Evolutionary conservation across 2,888 invertebrate species (phyloP).

Genomic region (Patella caerulea): DNA sequence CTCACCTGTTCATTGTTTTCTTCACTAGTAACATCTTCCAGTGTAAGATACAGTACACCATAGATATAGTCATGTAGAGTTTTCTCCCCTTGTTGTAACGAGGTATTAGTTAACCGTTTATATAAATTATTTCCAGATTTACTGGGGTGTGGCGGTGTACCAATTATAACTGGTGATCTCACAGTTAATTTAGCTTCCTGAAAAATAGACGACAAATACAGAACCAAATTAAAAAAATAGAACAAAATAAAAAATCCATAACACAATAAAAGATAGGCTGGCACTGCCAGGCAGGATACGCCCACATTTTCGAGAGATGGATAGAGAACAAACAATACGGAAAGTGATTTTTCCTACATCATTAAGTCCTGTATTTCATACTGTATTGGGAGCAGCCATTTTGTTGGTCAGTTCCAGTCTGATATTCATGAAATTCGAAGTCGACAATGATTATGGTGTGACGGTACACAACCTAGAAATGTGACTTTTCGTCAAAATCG

Average conservation of each 20-base stretch:
- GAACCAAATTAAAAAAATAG: neutral
- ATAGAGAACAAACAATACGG: too few relatives aligned
- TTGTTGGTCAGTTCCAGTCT: too few relatives aligned
- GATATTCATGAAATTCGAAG: too few relatives aligned
- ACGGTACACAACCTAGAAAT: too few relatives aligned
- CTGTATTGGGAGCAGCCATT: too few relatives aligned
- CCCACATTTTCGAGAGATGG: too few relatives aligned
- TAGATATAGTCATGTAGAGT: slow-evolving; percentile 42
- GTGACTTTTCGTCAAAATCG: too few relatives aligned
- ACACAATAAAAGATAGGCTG: too few relatives aligned
- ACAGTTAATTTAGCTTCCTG: slow-evolving; percentile 53
- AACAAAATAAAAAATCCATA: slow-evolving; percentile 12
- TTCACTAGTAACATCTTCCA: slow-evolving; percentile 46
- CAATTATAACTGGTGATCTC: slow-evolving; percentile 60
- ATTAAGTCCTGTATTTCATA: too few relatives aligned
- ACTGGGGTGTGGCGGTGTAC: slow-evolving; percentile 45
- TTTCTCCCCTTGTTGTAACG: slow-evolving; percentile 28
- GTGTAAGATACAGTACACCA: slow-evolving; percentile 57
- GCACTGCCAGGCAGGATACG: too few relatives aligned
- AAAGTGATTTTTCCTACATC: too few relatives aligned
- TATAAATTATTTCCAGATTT: slow-evolving; percentile 37
- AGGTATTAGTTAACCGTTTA: slow-evolving; percentile 28
- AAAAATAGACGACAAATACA: neutral
- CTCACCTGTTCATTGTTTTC: slow-evolving; percentile 28
- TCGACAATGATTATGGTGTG: too few relatives aligned